Evolutionary conservation across 2,797 vertebrate genomes (phyloP).

Genomic region (Valencia hispanica): DNA sequence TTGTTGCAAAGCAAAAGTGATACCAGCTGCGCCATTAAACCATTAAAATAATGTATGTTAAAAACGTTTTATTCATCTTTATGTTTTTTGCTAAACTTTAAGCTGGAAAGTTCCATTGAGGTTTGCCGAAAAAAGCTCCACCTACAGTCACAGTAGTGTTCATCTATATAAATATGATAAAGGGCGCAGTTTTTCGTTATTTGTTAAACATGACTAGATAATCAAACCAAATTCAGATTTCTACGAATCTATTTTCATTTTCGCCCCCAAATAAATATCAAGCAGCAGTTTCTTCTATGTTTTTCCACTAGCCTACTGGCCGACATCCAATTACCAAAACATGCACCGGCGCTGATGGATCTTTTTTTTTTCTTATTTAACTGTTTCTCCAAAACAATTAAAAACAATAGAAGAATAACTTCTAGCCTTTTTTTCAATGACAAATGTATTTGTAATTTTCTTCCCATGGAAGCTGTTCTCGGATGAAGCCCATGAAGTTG

Average conservation of each 20-base stretch:
- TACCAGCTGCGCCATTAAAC: not conserved
- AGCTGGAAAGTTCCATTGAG: not conserved
- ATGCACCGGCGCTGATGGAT: not conserved
- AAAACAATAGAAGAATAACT: not conserved
- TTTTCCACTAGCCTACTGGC: not conserved
- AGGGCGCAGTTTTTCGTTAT: not conserved
- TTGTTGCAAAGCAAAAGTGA: not conserved
- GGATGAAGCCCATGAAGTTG: not conserved
- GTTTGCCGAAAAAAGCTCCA: not conserved
- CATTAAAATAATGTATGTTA: not conserved
- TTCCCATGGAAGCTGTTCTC: not conserved
- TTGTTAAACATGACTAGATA: not conserved
- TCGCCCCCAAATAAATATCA: not conserved
- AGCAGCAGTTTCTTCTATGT: not conserved
- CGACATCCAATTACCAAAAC: not conserved
- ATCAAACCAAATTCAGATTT: not conserved
- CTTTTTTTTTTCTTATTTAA: not conserved
- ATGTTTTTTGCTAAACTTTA: not conserved
- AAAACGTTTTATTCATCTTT: not conserved
- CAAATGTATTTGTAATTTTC: too few species aligned
- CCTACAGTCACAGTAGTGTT: not conserved
- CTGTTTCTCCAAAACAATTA: not conserved
- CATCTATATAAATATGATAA: not conserved
- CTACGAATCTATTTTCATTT: not conserved
- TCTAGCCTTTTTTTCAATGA: not conserved